These are phyloP conservation scores for Panorpa germanica DNA, from an alignment of 2,888 invertebrate species.

Conservation along the genomic window DNA sequence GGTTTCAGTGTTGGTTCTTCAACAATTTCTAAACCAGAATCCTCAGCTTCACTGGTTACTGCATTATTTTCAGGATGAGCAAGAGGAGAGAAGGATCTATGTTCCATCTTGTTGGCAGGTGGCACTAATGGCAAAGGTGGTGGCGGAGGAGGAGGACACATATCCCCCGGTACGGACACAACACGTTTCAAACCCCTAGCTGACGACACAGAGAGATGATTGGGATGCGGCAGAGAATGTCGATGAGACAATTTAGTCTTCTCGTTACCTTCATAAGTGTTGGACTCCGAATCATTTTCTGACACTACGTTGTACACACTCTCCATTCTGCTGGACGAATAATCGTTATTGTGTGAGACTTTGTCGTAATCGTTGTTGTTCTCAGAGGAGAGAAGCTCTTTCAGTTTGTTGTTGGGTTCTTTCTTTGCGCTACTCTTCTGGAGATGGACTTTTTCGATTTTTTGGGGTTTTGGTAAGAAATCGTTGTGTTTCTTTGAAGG, in stretches of 20 bases:
- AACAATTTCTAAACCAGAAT: slow-evolving; percentile 32
- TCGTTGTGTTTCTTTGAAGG: slow-evolving; percentile 20
- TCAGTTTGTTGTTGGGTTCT: slow-evolving; percentile 8
- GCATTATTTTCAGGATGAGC: slow-evolving; percentile 1
- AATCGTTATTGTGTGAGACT: slow-evolving; percentile 17
- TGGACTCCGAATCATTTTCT: slow-evolving; percentile 12
- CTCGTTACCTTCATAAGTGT: slow-evolving; percentile 18
- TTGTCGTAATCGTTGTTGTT: too few species aligned
- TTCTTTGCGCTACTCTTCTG: slow-evolving; percentile 14
- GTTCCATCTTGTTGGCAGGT: not conserved
- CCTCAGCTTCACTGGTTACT: slow-evolving; percentile 20
- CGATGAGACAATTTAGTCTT: slow-evolving; percentile 20
- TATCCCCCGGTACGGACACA: slow-evolving; percentile 32
- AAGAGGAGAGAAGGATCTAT: not conserved
- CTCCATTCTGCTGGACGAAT: slow-evolving; percentile 17
- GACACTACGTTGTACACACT: too few species aligned
- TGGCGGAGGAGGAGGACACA: slow-evolving; percentile 44
- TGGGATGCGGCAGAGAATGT: slow-evolving; percentile 21
- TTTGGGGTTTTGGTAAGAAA: slow-evolving; percentile 21
- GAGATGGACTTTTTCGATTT: slow-evolving; percentile 18
- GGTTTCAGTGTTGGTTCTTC: slow-evolving; percentile 49
- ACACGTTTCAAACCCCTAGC: slow-evolving; percentile 30
- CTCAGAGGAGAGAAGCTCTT: too few species aligned
- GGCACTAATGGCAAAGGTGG: slow-evolving; percentile 34
- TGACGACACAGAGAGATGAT: slow-evolving; percentile 9